A percentile compares a stretch with the other conserved stretches of the same genome.
Evolutionary conservation across 1,140 invertebrate genomes (phyloP).

Genomic region (Cylas formicarius): DNA sequence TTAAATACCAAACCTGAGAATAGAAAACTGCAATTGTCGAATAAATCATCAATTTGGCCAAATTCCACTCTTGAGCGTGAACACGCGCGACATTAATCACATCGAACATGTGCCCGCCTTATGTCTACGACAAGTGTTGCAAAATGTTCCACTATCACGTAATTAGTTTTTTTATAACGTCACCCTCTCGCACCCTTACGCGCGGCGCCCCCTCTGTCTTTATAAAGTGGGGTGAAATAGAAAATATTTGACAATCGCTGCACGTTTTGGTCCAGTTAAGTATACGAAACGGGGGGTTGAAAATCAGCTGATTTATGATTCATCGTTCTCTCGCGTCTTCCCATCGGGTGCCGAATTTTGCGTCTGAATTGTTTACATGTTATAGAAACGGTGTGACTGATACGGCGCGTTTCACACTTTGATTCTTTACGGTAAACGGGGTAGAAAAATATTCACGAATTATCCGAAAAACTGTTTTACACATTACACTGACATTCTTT

Average conservation of each 20-base stretch:
- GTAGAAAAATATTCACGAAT: no score
- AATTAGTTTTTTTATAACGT: conserved; percentile 29
- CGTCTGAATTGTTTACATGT: conserved; percentile 3
- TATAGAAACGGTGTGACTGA: no score
- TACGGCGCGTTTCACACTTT: no score
- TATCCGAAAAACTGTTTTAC: no score
- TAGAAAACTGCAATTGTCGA: no score
- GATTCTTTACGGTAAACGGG: no score
- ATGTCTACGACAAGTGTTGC: conserved; percentile 27
- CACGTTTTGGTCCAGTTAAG: conserved; percentile 34
- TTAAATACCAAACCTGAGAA: no score
- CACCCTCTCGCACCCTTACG: conserved; percentile 8
- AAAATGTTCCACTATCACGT: conserved; percentile 25
- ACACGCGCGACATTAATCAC: conserved; percentile 19
- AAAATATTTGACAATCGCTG: conserved; percentile 26
- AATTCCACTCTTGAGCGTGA: no score
- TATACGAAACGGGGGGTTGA: conserved; percentile 22
- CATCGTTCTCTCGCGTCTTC: conserved; percentile 17
- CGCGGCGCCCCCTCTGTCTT: conserved; percentile 5
- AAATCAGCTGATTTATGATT: conserved; percentile 38
- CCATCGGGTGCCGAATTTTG: conserved; percentile 9
- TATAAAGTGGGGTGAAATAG: conserved; percentile 6
- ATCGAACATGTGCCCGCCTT: conserved; percentile 16
- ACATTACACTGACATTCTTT: no score
- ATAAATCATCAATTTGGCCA: no score